These are phyloP conservation scores for Aphidius colemani DNA, from an alignment of 2,888 invertebrate genomes.

Conservation along the genomic window DNA sequence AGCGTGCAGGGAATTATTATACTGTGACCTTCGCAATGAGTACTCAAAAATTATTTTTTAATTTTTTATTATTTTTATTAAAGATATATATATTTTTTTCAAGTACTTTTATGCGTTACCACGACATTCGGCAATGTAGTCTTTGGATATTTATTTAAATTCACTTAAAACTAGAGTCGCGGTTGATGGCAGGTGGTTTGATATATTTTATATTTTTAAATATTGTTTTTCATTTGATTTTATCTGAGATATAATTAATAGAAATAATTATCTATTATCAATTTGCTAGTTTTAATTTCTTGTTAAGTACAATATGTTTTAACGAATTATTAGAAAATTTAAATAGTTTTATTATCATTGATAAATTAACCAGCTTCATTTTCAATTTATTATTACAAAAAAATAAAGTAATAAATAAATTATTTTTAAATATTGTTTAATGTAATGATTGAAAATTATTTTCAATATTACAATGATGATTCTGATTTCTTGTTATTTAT, in stretches of 20 bases:
- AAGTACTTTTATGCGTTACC: slow-evolving; percentile 24
- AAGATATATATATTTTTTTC: slow-evolving; percentile 6
- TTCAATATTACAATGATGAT: too few species aligned
- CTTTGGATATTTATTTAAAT: slow-evolving; percentile 39
- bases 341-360: background rate
- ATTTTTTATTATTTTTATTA: slow-evolving; percentile 4
- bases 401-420: too few species aligned
- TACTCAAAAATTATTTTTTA: slow-evolving; percentile 5
- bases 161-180: slow-evolving; percentile 37
- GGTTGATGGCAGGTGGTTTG: slow-evolving; percentile 29
- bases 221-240: too few species aligned
- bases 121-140: slow-evolving; percentile 37
- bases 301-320: slow-evolving; percentile 31
- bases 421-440: too few species aligned
- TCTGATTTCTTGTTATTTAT: too few species aligned
- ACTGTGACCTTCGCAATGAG: slow-evolving; percentile 23
- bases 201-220: background rate
- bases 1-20: slow-evolving; percentile 23
- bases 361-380: background rate
- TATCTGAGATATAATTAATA: slow-evolving; percentile 15
- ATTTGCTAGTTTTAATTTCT: slow-evolving; percentile 27
- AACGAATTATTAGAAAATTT: background rate
- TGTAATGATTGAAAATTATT: too few species aligned
- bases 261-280: slow-evolving; percentile 8
- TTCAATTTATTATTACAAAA: too few species aligned